Evolutionary conservation across 2,797 vertebrate genomes (phyloP).

Genomic region (Ctenosaura bakeri): DNA sequence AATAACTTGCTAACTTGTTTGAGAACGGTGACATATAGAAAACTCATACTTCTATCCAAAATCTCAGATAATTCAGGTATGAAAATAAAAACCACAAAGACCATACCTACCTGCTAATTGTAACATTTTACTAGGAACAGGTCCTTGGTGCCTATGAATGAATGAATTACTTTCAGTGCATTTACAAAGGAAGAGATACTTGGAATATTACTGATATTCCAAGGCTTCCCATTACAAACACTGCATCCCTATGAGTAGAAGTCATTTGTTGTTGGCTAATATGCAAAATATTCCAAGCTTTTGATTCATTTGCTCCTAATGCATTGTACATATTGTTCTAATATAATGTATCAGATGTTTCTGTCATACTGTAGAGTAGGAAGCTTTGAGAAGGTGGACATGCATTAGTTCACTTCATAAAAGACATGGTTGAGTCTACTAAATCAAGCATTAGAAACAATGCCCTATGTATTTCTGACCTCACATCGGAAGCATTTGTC

Average conservation of each 20-base stretch:
- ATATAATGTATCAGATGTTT: not conserved
- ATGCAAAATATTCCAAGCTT: slow-evolving; percentile 8
- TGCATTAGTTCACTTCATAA: slow-evolving; percentile 15
- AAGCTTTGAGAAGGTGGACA: slow-evolving; percentile 18
- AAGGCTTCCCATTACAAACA: not conserved
- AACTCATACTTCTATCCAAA: not conserved
- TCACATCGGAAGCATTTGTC: not conserved
- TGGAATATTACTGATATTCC: not conserved
- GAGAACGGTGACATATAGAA: not conserved
- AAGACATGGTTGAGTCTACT: slow-evolving; percentile 35
- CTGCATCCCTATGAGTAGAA: not conserved
- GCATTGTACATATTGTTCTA: too few species aligned
- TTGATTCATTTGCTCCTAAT: not conserved
- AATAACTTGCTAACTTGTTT: not conserved
- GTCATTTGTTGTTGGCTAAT: not conserved
- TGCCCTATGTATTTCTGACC: not conserved
- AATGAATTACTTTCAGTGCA: not conserved
- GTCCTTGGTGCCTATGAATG: not conserved
- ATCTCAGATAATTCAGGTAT: not conserved
- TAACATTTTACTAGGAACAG: not conserved
- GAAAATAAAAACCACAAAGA: not conserved
- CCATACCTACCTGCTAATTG: not conserved
- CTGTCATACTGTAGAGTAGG: not conserved
- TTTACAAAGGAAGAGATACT: not conserved
- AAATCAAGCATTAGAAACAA: not conserved